Conservation (phyloP, 1,140 invertebrate species). For the Anoplolepis gracilipes region DNA sequence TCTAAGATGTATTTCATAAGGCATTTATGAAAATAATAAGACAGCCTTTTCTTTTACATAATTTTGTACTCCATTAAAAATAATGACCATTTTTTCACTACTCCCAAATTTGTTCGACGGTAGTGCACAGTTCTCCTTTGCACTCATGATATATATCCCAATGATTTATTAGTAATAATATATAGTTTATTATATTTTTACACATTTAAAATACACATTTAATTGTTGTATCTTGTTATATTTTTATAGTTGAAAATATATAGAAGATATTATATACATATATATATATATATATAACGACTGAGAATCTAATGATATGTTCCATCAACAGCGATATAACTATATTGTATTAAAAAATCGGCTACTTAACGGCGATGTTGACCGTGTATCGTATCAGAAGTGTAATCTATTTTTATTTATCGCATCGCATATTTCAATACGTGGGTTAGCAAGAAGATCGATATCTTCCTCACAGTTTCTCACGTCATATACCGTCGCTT, state of each 20-base stretch:
- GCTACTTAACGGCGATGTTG: constrained; percentile 50
- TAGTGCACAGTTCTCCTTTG: neutral
- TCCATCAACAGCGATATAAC: neutral
- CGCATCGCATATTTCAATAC: constrained; percentile 41
- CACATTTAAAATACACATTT: neutral
- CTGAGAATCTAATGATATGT: neutral
- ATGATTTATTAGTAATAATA: constrained; percentile 28
- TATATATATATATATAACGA: too few relatives aligned
- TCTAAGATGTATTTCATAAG: constrained; percentile 13
- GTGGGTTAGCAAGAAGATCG: constrained; percentile 41
- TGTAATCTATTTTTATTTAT: constrained; percentile 54
- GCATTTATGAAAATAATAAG: neutral
- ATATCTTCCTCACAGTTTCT: constrained; percentile 48
- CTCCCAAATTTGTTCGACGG: constrained; percentile 21
- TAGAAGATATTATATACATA: too few relatives aligned
- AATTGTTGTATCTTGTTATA: neutral
- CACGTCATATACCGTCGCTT: constrained; percentile 35
- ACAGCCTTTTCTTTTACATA: constrained; percentile 1
- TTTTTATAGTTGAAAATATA: constrained; percentile 5
- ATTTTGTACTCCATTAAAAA: constrained; percentile 12
- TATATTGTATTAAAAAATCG: constrained; percentile 21
- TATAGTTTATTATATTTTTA: constrained; percentile 4
- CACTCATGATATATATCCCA: neutral
- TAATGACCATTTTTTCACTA: constrained; percentile 1
- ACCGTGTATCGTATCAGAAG: constrained; percentile 66